Evolutionary conservation across 2,888 invertebrate species (phyloP).

Genomic region (Luperina nickerlii): DNA sequence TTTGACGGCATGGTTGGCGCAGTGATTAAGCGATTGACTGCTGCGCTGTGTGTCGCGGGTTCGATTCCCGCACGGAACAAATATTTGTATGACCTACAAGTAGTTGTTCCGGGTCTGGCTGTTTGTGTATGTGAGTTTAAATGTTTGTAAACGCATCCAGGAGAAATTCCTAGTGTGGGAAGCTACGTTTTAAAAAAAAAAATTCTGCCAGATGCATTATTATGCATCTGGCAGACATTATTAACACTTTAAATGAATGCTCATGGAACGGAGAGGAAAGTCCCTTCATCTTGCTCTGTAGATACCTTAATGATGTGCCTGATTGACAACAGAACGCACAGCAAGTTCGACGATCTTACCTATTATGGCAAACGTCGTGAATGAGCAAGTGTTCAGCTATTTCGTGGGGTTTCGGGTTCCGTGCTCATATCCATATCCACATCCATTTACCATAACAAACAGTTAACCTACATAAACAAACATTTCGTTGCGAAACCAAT

Average conservation of each 20-base stretch:
- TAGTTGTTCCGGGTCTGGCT: too few relatives aligned
- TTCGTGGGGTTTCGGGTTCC: slow-evolving; percentile 8
- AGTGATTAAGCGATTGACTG: too few relatives aligned
- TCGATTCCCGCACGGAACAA: too few relatives aligned
- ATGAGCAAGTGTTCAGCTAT: slow-evolving; percentile 11
- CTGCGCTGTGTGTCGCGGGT: too few relatives aligned
- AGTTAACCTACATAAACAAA: slow-evolving; percentile 21
- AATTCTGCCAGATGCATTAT: too few relatives aligned
- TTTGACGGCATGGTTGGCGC: too few relatives aligned
- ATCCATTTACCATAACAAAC: slow-evolving; percentile 48
- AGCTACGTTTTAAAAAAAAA: too few relatives aligned
- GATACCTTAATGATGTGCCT: background rate
- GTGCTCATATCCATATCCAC: slow-evolving; percentile 20
- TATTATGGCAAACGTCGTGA: background rate
- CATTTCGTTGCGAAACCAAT: slow-evolving; percentile 37
- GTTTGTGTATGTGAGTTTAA: too few relatives aligned
- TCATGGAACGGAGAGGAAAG: too few relatives aligned
- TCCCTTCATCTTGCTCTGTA: background rate
- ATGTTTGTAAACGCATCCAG: too few relatives aligned
- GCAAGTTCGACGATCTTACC: background rate
- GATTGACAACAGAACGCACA: background rate
- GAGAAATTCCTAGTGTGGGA: too few relatives aligned
- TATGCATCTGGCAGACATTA: background rate
- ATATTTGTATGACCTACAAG: too few relatives aligned
- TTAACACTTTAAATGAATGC: background rate